Conservation (phyloP, 2,888 invertebrate species). For the Cacoxenus indagator region DNA sequence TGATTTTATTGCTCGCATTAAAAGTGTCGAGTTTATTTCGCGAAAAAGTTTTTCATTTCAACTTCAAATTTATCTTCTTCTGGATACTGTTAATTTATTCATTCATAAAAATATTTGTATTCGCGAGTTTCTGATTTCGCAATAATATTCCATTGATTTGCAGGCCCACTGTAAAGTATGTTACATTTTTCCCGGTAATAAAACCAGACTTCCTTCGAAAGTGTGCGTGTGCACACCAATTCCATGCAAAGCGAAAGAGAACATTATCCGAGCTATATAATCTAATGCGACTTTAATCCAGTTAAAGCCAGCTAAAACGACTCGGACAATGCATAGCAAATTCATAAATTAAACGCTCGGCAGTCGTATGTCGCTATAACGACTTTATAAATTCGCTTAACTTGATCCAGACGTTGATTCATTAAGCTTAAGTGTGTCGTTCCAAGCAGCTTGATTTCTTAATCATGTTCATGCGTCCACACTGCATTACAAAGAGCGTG, state of each 20-base stretch:
- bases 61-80: too few species aligned
- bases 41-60: neutral
- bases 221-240: neutral
- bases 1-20: neutral
- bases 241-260: neutral
- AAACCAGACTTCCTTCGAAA: neutral
- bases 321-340: neutral
- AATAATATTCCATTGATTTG: neutral
- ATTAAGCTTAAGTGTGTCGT: slow-evolving; percentile 46
- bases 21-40: neutral
- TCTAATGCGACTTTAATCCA: slow-evolving; percentile 42
- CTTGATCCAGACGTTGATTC: slow-evolving; percentile 23
- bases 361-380: slow-evolving; percentile 3
- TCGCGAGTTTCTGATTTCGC: neutral
- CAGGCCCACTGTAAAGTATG: neutral
- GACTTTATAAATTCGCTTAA: slow-evolving; percentile 14
- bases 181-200: neutral
- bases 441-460: slow-evolving; percentile 53
- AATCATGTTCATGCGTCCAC: slow-evolving; percentile 46
- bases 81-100: neutral
- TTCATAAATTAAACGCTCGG: neutral
- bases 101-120: neutral
- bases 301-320: slow-evolving; percentile 21
- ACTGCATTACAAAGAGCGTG: neutral
- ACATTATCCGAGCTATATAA: neutral